Conservation (phyloP, 2,797 vertebrate genomes). For the Paratrypauchen microcephalus region DNA sequence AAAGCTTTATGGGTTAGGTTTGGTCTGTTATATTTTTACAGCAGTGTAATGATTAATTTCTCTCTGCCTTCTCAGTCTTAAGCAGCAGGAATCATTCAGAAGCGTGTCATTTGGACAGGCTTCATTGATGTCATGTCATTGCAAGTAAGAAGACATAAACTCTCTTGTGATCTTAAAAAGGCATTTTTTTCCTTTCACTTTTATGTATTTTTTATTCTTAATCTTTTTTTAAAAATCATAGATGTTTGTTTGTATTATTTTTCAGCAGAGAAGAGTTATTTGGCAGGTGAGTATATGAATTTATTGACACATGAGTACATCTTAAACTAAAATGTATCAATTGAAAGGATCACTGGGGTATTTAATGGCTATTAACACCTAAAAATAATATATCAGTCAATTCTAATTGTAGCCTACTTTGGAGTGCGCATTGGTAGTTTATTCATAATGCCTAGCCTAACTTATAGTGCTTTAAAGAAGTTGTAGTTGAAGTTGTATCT, state of each 20-base stretch:
- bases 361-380: neutral
- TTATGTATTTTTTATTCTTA: neutral
- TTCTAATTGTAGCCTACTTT: neutral
- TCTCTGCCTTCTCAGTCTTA: slow-evolving; percentile 57
- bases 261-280: neutral
- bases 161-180: neutral
- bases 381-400: neutral
- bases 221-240: neutral
- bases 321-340: neutral
- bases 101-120: slow-evolving; percentile 35
- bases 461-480: neutral
- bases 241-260: neutral
- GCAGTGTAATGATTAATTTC: slow-evolving; percentile 79
- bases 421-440: too few species aligned
- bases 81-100: slow-evolving; percentile 57
- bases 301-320: neutral
- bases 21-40: slow-evolving; percentile 79
- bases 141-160: neutral
- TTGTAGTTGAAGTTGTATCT: slow-evolving; percentile 14
- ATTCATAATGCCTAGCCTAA: too few species aligned
- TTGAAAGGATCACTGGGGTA: neutral
- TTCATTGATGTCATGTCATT: slow-evolving; percentile 15
- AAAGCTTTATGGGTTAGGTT: slow-evolving; percentile 62
- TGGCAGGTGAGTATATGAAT: neutral
- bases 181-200: neutral